These are phyloP conservation scores for Arizona elegans DNA, from an alignment of 2,113 vertebrate genomes.

Conservation along the genomic window DNA sequence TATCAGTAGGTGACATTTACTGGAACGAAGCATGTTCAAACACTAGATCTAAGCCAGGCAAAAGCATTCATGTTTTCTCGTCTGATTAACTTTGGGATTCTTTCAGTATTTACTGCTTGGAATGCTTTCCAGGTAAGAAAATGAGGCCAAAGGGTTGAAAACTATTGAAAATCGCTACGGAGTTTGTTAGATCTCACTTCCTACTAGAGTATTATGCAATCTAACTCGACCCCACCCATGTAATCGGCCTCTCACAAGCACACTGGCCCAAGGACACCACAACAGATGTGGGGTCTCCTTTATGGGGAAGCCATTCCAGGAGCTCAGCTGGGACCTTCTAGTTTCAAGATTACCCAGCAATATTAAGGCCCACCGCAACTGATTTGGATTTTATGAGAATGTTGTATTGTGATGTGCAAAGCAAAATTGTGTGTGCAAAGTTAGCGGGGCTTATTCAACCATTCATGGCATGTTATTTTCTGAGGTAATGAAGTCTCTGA, in stretches of 20 bases:
- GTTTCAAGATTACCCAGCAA: background rate
- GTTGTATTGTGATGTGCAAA: background rate
- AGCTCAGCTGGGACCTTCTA: background rate
- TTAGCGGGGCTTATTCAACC: background rate
- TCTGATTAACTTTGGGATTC: background rate
- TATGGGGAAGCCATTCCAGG: background rate
- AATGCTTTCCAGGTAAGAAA: background rate
- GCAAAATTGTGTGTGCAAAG: background rate
- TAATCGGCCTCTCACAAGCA: background rate
- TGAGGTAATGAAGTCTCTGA: background rate
- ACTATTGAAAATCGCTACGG: background rate
- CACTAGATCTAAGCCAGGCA: background rate
- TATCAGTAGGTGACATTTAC: background rate
- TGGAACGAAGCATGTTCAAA: background rate
- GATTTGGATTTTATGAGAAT: background rate
- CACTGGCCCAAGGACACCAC: background rate
- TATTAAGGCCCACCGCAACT: background rate
- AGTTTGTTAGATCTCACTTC: background rate
- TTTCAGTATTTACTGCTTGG: background rate
- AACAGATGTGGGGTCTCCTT: background rate
- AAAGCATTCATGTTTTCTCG: background rate
- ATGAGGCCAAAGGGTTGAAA: background rate
- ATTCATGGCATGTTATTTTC: background rate
- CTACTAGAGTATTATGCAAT: background rate
- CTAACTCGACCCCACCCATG: background rate